phyloP scores from a whole-genome alignment of 1,140 invertebrate genomes.

The Dendroctonus valens region DNA sequence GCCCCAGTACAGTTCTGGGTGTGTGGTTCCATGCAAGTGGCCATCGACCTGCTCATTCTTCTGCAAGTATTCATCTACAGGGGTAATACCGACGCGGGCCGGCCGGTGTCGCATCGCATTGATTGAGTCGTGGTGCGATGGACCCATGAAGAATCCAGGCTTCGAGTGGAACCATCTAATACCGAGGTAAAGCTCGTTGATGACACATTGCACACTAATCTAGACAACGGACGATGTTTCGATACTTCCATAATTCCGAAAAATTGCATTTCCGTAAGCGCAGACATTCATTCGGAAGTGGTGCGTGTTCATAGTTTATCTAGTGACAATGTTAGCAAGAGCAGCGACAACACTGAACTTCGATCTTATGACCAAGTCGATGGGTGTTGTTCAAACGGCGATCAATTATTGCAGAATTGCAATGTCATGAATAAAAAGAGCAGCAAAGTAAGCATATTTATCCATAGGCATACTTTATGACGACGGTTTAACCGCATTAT shows the following conservation, averaged over 20 bases:
- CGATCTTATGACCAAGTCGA: constrained; percentile 7
- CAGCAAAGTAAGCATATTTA: constrained; percentile 44
- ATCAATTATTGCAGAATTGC: constrained; percentile 30
- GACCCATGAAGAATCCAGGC: constrained; percentile 44
- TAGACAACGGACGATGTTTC: neutral
- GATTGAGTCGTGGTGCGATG: constrained; percentile 58
- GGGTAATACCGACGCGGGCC: constrained; percentile 59
- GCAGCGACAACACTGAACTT: constrained; percentile 35
- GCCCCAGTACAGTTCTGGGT: constrained; percentile 95
- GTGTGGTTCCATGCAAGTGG: constrained; percentile 90
- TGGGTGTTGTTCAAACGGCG: constrained; percentile 25
- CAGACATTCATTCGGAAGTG: constrained; percentile 21
- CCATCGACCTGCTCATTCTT: constrained; percentile 55
- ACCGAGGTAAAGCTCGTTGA: neutral
- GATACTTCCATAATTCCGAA: neutral
- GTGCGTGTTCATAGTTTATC: constrained; percentile 8
- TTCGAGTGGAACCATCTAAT: constrained; percentile 13
- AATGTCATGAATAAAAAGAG: constrained; percentile 42
- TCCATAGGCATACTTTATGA: constrained; percentile 51
- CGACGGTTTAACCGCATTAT: constrained; percentile 25
- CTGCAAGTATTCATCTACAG: constrained; percentile 65
- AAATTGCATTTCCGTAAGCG: constrained; percentile 26
- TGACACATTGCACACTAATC: neutral
- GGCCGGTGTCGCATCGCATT: constrained; percentile 55
- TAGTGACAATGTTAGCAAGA: constrained; percentile 32